Percentiles rank a stretch among this genome's conserved stretches.
Conservation (phyloP, 2,113 vertebrate species). For the Pogona vitticeps region DNA sequence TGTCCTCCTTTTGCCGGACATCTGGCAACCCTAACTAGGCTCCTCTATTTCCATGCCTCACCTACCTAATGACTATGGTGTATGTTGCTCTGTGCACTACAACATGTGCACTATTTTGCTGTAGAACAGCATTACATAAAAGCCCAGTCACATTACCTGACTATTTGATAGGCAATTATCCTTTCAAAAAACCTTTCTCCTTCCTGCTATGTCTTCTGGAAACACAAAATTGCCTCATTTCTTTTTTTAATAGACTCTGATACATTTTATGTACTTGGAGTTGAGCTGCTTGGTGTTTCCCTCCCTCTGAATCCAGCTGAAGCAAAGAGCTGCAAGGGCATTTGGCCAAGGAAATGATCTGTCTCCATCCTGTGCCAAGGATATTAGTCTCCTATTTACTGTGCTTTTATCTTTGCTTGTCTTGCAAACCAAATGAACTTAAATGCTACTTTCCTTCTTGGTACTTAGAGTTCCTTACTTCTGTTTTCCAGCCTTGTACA, state of each 20-base stretch:
- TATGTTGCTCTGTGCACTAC: neutral
- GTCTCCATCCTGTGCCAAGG: constrained; percentile 42
- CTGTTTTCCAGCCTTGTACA: constrained; percentile 38
- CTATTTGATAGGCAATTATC: neutral
- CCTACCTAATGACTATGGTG: neutral
- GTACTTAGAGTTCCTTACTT: constrained; percentile 36
- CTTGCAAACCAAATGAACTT: constrained; percentile 57
- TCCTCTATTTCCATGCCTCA: too few relatives aligned
- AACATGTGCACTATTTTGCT: neutral
- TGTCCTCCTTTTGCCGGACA: too few relatives aligned
- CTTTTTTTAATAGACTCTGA: neutral
- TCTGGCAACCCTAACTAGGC: too few relatives aligned
- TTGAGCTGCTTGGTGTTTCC: neutral
- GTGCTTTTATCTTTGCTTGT: constrained; percentile 62
- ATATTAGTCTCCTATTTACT: constrained; percentile 40
- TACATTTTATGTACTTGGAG: neutral
- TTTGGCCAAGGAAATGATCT: constrained; percentile 15
- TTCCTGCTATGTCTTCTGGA: neutral
- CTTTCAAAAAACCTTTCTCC: neutral
- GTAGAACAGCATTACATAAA: neutral
- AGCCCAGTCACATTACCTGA: neutral
- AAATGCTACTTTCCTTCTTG: constrained; percentile 57
- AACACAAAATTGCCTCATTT: neutral
- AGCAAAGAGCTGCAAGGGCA: neutral
- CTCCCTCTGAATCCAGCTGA: neutral